Base-by-base conservation (phyloP, 2,113 vertebrate genomes). In the Cephalopholis sonnerati region DNA sequence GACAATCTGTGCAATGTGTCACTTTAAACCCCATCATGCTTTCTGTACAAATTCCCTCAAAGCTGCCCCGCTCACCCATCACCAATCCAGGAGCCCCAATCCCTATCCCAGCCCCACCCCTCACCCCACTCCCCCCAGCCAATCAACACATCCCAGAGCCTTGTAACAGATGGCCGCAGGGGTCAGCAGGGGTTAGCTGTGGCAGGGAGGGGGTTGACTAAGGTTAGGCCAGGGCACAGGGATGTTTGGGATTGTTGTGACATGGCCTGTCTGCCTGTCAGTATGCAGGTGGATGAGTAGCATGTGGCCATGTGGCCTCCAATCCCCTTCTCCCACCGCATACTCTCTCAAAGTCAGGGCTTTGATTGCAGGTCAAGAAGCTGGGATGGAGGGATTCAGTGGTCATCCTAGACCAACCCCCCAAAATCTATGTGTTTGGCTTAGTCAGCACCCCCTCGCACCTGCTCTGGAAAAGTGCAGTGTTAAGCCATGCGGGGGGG, bases 191-290 rank as follows among this genome's bases (percentile, higher is more conserved):
- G 91, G 88, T 91, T 68, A 90, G 73, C 20, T 32, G 72, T 72
- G 77, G 51, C 4, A 17, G 54, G 76, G 39, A 51, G 80, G 90
- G 87, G 92, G 88, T 87, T 80, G 59, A 69, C 79, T 61, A 11
- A 87, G 94, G 94, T 94, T 85, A 93, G 70, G 62, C 68, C 9
- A 39, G 90, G 88, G 90, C 85, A 66, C 50, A 77, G 76, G 79
- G 91, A 90, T 93, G 94, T 94, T 93, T 89, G 79, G 78, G 89
- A 87, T 93, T 93, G 90, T 93, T 93, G 87, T 94, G 91, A 95
- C 90, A 93, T 51, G 84, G 81, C 81, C 85, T 80, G 80, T 82
- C 89, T 91, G 88, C 87, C 82, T 82, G 90, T 93, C 92, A 93
- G 66, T 77, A 46, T 91, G 93, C 92, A 93, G 92, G 92, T 94